Evolutionary conservation across 2,888 invertebrate species (phyloP).

Genomic region (Alentia gelatinosa): DNA sequence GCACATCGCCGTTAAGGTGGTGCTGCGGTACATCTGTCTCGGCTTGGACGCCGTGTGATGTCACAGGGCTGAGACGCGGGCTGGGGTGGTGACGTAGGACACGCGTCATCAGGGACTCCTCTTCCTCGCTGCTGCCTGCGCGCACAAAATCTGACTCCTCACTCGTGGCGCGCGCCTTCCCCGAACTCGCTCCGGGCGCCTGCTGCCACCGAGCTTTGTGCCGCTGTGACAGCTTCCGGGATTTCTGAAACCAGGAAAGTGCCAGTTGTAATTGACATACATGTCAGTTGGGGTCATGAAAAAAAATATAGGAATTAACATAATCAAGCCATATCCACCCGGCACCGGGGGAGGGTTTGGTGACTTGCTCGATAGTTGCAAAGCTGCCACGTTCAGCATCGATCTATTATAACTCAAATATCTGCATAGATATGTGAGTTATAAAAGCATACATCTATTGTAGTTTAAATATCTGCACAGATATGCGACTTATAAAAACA

Average conservation of each 20-base stretch:
- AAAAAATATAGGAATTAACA: no score
- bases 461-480: no score
- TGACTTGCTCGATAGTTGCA: no score
- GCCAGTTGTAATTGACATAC: no score
- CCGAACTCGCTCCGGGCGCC: background rate
- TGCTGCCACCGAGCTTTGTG: background rate
- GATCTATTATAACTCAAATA: no score
- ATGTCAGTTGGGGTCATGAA: no score
- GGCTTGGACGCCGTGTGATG: background rate
- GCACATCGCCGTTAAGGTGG: background rate
- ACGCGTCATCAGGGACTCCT: slow-evolving; percentile 53
- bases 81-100: slow-evolving; percentile 20
- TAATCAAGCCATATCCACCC: no score
- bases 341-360: no score
- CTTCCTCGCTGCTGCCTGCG: slow-evolving; percentile 56
- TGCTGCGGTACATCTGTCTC: background rate
- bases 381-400: no score
- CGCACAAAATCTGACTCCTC: slow-evolving; percentile 36
- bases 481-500: no score
- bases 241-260: slow-evolving; percentile 8
- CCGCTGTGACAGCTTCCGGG: background rate
- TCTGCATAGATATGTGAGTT: no score
- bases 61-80: background rate
- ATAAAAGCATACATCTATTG: no score
- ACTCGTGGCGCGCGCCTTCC: background rate